Conservation (phyloP, 2,888 invertebrate genomes). For the Apamea monoglypha region DNA sequence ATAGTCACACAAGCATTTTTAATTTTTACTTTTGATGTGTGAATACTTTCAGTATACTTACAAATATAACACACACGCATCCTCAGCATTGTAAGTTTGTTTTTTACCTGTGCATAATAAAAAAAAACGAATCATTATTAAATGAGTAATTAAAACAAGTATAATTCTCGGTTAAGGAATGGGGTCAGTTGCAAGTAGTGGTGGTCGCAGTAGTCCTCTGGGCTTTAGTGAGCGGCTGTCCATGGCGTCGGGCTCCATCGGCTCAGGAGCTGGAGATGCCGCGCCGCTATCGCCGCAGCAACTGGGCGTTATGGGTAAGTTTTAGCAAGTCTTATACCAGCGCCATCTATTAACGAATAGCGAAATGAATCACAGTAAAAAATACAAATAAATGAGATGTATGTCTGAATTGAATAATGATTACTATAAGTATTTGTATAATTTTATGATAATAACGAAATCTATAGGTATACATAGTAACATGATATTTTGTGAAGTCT, state of each 20-base stretch:
- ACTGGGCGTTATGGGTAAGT: conserved; percentile 96
- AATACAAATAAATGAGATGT: neutral
- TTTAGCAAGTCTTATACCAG: conserved; percentile 57
- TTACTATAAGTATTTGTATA: neutral
- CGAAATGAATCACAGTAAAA: neutral
- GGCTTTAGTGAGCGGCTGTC: conserved; percentile 92
- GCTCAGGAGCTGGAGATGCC: conserved; percentile 90
- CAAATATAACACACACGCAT: neutral
- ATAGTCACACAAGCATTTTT: neutral
- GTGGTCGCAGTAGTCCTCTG: conserved; percentile 91
- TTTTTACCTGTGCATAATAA: neutral
- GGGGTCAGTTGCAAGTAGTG: conserved; percentile 92
- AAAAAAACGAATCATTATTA: neutral
- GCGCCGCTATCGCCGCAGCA: conserved; percentile 95
- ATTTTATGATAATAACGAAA: neutral
- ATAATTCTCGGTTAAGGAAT: conserved; percentile 80
- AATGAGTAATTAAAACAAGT: neutral
- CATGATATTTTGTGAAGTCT: neutral
- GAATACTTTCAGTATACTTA: neutral
- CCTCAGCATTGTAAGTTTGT: neutral
- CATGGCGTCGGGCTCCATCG: conserved; percentile 92
- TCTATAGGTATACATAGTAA: neutral
- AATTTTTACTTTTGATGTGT: neutral
- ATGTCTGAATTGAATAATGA: neutral
- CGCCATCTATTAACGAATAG: conserved; percentile 82